Base-by-base conservation (phyloP, 2,797 vertebrate species). In the Ara ararauna region DNA sequence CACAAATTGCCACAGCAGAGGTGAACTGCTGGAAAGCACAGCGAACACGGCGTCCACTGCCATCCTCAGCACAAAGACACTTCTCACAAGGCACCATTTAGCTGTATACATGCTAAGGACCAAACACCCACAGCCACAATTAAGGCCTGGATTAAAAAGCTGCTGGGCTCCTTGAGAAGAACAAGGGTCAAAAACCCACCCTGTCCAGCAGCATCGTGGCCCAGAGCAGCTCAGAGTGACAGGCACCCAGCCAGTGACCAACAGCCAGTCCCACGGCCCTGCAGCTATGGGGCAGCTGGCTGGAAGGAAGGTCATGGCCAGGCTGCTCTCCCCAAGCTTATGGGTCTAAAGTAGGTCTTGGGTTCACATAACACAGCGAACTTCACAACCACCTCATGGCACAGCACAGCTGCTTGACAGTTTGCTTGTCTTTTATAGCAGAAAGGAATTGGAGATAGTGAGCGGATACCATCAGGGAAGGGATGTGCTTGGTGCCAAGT, bases 211-310 rank as follows among this genome's bases (percentile, higher is more conserved):
- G n/a, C 20, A 18, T 83, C 11, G 0, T 3, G 58, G n/a, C 45
- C 62, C 32, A 44, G 50, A 75, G 45, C 4, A 47, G 24, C 67
- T 10, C 3, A 1, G 62, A 44, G 34, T 1, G 1, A 53, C 1
- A 3, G 10, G 29, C 51, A 36, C 34, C n/a, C 23, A 77, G 51
- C 8, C 48, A 71, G 38, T 9, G 34, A 15, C 8, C 4, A 38
- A 13, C 2, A 21, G 17, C 9, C 17, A 56, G 56, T 8, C 16
- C 44, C 44, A 27, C 24, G 6, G 48, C 47, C 22, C 34, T n/a
- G 42, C 23, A 75, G 19, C 47, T 47, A 15, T 3, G 6, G 45
- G 61, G 64, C 36, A 67, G 48, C 34, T 75, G 51, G 42, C 36
- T 61, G 56, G 29, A 61, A 77, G 72, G 17, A 27, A 12, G 30